phyloP scores from a whole-genome alignment of 2,888 invertebrate species.

The Drosophila demipolita region DNA sequence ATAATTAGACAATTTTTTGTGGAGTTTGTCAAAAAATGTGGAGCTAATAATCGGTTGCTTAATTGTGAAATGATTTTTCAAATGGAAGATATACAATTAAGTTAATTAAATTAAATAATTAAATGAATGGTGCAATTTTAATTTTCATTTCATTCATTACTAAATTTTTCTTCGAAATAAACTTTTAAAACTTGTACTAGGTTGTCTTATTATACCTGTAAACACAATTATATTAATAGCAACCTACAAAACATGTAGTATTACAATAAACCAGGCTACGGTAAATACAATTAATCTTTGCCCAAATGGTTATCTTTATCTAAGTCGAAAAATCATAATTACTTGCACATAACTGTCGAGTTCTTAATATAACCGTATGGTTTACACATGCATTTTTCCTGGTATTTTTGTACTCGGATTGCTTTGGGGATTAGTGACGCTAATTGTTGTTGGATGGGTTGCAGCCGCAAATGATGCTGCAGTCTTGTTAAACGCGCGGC shows the following conservation, averaged over 20 bases:
- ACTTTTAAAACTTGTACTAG: neutral
- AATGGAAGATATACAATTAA: neutral
- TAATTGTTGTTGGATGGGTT: constrained; percentile 53
- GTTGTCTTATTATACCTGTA: neutral
- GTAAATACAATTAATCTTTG: neutral
- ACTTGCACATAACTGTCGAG: constrained; percentile 7
- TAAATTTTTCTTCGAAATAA: neutral
- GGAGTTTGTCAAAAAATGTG: neutral
- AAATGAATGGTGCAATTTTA: neutral
- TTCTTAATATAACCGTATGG: neutral
- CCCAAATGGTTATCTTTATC: constrained; percentile 2
- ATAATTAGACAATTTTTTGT: neutral
- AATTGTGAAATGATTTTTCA: neutral
- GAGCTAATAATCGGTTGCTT: neutral
- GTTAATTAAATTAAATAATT: no score
- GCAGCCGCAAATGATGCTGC: constrained; percentile 62
- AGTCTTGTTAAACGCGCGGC: constrained; percentile 63
- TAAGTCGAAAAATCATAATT: neutral
- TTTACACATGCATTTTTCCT: constrained; percentile 7
- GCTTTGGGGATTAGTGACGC: constrained; percentile 53
- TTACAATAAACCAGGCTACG: neutral
- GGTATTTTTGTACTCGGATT: constrained; percentile 21
- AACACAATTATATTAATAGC: neutral
- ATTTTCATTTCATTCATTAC: no score
- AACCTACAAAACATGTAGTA: neutral